A percentile compares a stretch with the other conserved stretches of the same genome.
phyloP scores from a whole-genome alignment of 2,797 vertebrate genomes.

The Macrochelys suwanniensis region DNA sequence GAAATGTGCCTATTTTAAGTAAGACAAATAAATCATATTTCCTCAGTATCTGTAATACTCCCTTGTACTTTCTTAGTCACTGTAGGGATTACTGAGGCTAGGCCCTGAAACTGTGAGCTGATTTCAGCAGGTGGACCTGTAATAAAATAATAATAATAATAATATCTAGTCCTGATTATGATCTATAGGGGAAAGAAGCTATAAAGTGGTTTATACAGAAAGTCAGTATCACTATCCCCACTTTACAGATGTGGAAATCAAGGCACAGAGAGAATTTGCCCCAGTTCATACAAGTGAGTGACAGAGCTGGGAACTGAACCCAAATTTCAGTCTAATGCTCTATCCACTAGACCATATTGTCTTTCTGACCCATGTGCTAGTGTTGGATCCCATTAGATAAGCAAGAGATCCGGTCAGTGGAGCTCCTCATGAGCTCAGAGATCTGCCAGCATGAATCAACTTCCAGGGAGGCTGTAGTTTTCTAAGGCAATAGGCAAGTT shows the following conservation, averaged over 20 bases:
- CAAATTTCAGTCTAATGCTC: background rate
- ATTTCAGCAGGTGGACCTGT: background rate
- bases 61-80: background rate
- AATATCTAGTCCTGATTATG: background rate
- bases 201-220: background rate
- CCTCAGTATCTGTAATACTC: constrained; percentile 30
- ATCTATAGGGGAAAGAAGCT: no score
- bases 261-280: background rate
- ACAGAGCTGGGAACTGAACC: background rate
- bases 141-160: background rate
- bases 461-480: background rate
- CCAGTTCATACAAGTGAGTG: background rate
- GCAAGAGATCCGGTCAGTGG: background rate
- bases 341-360: fast-evolving
- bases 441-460: background rate
- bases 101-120: background rate
- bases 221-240: background rate
- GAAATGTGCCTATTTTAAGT: constrained; percentile 36
- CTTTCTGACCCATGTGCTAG: background rate
- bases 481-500: background rate
- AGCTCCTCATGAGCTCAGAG: fast-evolving
- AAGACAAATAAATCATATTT: constrained; percentile 49
- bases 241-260: background rate
- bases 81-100: background rate
- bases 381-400: no score